Evolutionary conservation across 2,888 invertebrate species (phyloP).

Genomic region (Eupithecia dodoneata): DNA sequence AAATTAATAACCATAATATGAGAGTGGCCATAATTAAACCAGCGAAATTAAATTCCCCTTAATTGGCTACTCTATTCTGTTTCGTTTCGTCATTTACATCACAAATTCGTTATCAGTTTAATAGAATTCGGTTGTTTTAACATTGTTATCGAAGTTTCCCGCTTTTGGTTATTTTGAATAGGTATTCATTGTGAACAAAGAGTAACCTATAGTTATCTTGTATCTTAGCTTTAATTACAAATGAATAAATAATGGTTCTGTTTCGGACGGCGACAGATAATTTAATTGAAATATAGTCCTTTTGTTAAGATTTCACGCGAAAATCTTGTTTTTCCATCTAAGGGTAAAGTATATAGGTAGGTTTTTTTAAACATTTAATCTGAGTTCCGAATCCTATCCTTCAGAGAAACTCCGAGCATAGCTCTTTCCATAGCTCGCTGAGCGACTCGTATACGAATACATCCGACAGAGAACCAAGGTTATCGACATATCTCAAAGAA

Average conservation of each 20-base stretch:
- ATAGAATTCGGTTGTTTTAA: slow-evolving; percentile 47
- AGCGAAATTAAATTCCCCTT: slow-evolving; percentile 26
- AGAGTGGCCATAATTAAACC: slow-evolving; percentile 11
- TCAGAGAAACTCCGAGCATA: no score
- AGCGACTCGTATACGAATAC: no score
- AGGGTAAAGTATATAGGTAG: no score
- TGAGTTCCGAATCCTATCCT: no score
- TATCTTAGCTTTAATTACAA: slow-evolving; percentile 39
- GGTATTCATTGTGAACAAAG: slow-evolving; percentile 41
- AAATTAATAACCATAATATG: slow-evolving; percentile 1
- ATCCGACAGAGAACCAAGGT: no score
- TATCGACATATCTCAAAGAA: no score
- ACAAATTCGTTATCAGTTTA: slow-evolving; percentile 48
- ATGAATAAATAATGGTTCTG: slow-evolving; percentile 36
- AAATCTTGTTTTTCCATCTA: neutral
- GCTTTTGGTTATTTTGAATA: slow-evolving; percentile 31
- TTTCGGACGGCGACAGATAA: slow-evolving; percentile 25
- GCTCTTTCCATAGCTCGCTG: no score
- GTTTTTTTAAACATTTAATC: neutral
- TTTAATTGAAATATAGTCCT: slow-evolving; percentile 23
- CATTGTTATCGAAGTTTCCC: slow-evolving; percentile 44
- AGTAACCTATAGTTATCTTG: slow-evolving; percentile 36
- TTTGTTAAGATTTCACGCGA: slow-evolving; percentile 7
- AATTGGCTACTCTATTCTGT: slow-evolving; percentile 28
- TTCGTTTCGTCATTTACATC: slow-evolving; percentile 43